Base-by-base conservation (phyloP, 2,888 invertebrate species). In the Mesorhabditis spiculigera region DNA sequence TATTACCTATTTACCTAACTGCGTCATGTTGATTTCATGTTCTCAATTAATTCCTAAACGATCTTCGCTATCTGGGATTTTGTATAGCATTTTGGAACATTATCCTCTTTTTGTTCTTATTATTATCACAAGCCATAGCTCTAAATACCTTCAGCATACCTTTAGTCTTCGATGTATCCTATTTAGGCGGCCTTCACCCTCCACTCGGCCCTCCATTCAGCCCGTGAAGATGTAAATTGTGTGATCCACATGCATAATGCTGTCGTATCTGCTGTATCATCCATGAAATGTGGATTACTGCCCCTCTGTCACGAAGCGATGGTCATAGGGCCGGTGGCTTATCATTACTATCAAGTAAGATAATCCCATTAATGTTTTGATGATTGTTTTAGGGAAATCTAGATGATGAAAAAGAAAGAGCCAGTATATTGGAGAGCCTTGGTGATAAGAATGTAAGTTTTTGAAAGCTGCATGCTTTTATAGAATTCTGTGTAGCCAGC, bases 181-280 rank as follows among this genome's bases (percentile, higher is more conserved):
- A 43, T 78, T 67, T 90, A 92, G 81, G 88, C 90, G 87, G 93
- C 93, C 66, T 96, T 94, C 89, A 91, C 92, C 42, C 89, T 97
- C 80, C 97, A 97, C 89, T 93, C 95, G 74, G 93, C 93, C 72
- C 93, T 98, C 86, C 96, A 98, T 89, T 92, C 94, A 69, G 93
- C 94, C n/a, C 91, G 97, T 71, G 97, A 97, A 43, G 97, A 97
- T 88, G 91, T 97, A 82, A 93, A 93, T 86, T 96, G 96, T 88
- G 92, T 97, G 87, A 91, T 98, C 81, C 96, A 97, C 89, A 90
- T 97, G 82, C 94, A 94, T 85, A 92, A 93, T 79, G 91, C 93
- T 71, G 90, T 92, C 95, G 85, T 83, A 6, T 74, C 78, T 13
- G 78, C 78, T 5, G 78, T 78, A 5, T 71, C 76, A 0, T 72